Evolutionary conservation across 2,888 invertebrate species (phyloP).

Genomic region (Drosophila pseudotakahashii): DNA sequence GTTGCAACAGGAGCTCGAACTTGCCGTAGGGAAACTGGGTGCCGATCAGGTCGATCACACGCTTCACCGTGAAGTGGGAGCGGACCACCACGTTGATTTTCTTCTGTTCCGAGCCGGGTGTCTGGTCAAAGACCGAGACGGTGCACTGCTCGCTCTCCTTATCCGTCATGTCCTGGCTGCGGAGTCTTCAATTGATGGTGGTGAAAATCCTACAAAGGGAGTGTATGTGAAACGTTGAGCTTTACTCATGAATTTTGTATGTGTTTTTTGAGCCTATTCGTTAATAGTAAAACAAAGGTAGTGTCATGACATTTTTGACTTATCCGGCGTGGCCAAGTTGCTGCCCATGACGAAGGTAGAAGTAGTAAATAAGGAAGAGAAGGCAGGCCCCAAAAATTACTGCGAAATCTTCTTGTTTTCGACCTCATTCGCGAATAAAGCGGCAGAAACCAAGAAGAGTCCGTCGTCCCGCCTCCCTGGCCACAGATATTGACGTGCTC

Average conservation of each 20-base stretch:
- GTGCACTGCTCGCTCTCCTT: constrained; percentile 79
- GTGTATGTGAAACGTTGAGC: background rate
- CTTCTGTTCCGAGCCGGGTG: constrained; percentile 82
- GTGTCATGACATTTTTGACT: constrained; percentile 24
- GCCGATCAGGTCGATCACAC: constrained; percentile 80
- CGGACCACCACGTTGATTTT: constrained; percentile 83
- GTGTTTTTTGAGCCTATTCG: background rate
- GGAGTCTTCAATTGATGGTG: constrained; percentile 25
- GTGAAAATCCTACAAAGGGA: constrained; percentile 7
- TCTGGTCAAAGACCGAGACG: constrained; percentile 82
- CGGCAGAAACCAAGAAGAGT: constrained; percentile 16
- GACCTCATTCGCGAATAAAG: constrained; percentile 51
- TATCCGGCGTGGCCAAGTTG: constrained; percentile 26
- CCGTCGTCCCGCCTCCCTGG: constrained; percentile 4
- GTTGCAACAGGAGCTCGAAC: constrained; percentile 82
- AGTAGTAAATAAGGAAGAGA: constrained; percentile 43
- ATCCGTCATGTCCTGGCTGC: constrained; percentile 53
- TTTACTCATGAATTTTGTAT: constrained; percentile 32
- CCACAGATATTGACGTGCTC: constrained; percentile 17
- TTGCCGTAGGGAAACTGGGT: constrained; percentile 82
- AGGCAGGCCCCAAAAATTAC: constrained; percentile 6
- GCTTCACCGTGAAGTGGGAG: constrained; percentile 79
- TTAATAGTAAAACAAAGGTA: constrained; percentile 10
- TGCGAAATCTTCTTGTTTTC: constrained; percentile 43
- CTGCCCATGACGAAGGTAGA: constrained; percentile 21